Evolutionary conservation across 1,140 invertebrate genomes (phyloP).

Genomic region (Drosophila suzukii): DNA sequence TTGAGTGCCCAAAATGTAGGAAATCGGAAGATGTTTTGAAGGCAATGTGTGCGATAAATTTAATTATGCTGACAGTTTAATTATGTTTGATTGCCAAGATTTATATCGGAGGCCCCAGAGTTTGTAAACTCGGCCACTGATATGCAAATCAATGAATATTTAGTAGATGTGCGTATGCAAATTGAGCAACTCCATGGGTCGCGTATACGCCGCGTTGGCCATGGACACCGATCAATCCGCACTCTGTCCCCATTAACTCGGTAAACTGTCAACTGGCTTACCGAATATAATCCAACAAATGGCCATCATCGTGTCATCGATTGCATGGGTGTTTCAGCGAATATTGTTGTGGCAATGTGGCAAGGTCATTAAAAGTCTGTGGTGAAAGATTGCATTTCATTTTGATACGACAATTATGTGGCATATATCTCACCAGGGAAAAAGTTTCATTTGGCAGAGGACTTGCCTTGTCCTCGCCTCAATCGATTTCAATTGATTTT

Average conservation of each 20-base stretch:
- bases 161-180: constrained; percentile 65
- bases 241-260: constrained; percentile 39
- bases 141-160: constrained; percentile 73
- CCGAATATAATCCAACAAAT: constrained; percentile 31
- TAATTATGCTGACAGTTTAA: constrained; percentile 79
- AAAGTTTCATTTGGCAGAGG: constrained; percentile 12
- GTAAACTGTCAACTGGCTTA: constrained; percentile 48
- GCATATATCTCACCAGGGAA: background rate
- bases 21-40: constrained; percentile 1
- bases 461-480: constrained; percentile 6
- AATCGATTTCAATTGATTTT: constrained; percentile 48
- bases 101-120: constrained; percentile 47
- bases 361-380: constrained; percentile 28
- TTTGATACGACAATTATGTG: constrained; percentile 31
- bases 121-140: constrained; percentile 47
- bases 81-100: constrained; percentile 59
- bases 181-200: constrained; percentile 6
- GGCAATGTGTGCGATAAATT: constrained; percentile 61
- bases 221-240: constrained; percentile 41
- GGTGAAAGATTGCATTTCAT: constrained; percentile 20
- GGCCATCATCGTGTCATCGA: constrained; percentile 22
- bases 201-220: constrained; percentile 10
- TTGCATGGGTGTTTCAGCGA: constrained; percentile 4
- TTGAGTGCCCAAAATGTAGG: constrained; percentile 11
- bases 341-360: constrained; percentile 13